A percentile compares a stretch with the other conserved stretches of the same genome.
Evolutionary conservation across 2,797 vertebrate genomes (phyloP).

Genomic region (Echiichthys vipera): DNA sequence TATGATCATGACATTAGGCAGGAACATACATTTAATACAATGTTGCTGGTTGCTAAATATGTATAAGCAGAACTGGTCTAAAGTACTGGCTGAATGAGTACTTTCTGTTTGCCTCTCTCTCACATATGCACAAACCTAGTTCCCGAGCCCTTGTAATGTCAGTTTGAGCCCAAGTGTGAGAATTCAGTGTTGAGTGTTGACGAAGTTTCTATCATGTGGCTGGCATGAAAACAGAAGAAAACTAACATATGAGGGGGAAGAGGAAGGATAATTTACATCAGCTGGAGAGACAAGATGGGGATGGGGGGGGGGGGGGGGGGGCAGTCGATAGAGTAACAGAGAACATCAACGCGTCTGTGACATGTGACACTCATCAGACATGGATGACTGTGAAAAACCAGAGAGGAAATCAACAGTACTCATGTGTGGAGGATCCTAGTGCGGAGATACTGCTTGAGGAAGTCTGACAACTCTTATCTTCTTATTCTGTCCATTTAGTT

Average conservation of each 20-base stretch:
- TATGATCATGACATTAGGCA: conserved; percentile 14
- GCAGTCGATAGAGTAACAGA: conserved; percentile 1
- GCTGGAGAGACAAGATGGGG: too few species aligned
- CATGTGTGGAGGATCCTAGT: conserved; percentile 33
- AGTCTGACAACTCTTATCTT: conserved; percentile 61
- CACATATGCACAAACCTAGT: neutral
- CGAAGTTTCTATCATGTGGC: too few species aligned
- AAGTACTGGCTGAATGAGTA: neutral
- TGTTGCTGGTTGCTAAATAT: neutral
- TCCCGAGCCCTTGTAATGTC: too few species aligned
- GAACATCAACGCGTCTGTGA: conserved; percentile 39
- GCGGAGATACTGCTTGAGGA: conserved; percentile 29
- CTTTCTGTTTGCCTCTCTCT: neutral
- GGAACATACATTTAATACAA: neutral
- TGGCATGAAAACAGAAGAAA: too few species aligned
- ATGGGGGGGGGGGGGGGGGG: too few species aligned
- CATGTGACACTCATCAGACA: conserved; percentile 14
- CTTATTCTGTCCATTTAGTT: conserved; percentile 60
- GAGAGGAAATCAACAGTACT: conserved; percentile 42
- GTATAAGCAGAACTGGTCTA: neutral
- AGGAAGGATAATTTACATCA: too few species aligned
- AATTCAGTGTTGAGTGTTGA: too few species aligned
- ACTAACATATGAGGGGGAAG: too few species aligned
- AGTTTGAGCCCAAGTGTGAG: too few species aligned
- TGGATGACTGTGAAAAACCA: conserved; percentile 31